phyloP scores from a whole-genome alignment of 2,797 vertebrate genomes.

The Falco novaeseelandiae region DNA sequence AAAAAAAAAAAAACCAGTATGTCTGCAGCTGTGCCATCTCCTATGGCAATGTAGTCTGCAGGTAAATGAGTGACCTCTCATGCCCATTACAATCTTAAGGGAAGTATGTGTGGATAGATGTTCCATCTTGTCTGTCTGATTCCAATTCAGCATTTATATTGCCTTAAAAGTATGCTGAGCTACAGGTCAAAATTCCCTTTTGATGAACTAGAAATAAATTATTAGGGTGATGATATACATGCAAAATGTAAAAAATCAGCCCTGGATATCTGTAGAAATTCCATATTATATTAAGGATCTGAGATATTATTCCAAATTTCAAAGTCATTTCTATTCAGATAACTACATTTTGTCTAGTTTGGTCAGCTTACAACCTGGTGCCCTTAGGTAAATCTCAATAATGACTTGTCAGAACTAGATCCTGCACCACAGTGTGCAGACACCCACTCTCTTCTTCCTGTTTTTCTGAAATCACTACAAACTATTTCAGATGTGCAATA shows the following conservation, averaged over 20 bases:
- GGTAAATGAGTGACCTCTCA: background rate
- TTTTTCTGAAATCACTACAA: background rate
- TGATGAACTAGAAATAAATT: background rate
- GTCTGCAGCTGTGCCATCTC: background rate
- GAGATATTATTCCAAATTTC: background rate
- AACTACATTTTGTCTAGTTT: background rate
- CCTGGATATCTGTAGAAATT: background rate
- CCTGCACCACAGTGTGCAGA: background rate
- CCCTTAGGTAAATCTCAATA: background rate
- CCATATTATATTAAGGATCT: background rate
- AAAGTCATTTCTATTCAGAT: background rate
- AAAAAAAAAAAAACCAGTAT: background rate
- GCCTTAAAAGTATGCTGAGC: background rate
- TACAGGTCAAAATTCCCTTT: background rate
- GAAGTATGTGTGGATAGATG: background rate
- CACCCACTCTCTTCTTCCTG: background rate
- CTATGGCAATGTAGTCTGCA: background rate
- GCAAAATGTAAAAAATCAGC: background rate
- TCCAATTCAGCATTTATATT: background rate
- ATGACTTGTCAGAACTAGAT: background rate
- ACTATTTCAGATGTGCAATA: background rate
- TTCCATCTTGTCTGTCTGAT: background rate
- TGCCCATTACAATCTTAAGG: background rate
- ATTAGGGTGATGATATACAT: background rate
- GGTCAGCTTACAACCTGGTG: background rate